Evolutionary conservation across 2,113 vertebrate genomes (phyloP).

Genomic region (Albula goreensis): DNA sequence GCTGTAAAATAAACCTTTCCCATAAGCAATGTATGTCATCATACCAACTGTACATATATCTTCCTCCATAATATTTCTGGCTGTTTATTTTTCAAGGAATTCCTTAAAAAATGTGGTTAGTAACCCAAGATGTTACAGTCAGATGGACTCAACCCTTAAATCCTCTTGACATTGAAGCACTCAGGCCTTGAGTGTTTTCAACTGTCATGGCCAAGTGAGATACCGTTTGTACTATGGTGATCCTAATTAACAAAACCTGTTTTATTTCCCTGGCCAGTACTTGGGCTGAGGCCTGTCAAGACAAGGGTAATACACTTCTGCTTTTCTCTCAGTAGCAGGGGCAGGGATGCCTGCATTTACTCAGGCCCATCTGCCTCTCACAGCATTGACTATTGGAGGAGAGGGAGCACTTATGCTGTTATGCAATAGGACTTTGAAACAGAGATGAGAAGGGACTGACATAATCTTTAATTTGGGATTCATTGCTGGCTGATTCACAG

Average conservation of each 20-base stretch:
- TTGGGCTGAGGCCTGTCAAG: neutral
- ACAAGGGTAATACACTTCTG: neutral
- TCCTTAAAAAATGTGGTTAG: neutral
- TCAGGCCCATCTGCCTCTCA: neutral
- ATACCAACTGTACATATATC: neutral
- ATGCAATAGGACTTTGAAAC: neutral
- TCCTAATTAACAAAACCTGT: neutral
- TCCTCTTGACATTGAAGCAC: neutral
- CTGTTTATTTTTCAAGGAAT: neutral
- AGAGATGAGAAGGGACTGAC: neutral
- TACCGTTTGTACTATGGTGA: neutral
- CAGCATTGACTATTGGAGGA: neutral
- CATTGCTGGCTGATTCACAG: neutral
- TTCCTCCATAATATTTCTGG: neutral
- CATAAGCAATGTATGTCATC: neutral
- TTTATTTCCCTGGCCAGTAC: neutral
- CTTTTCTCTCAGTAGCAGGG: neutral
- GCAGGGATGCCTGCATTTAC: neutral
- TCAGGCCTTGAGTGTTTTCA: neutral
- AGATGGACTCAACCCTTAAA: neutral
- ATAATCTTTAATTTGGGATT: neutral
- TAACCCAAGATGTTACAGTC: neutral
- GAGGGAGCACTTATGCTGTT: neutral
- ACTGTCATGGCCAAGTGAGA: constrained; percentile 1
- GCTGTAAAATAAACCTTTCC: too few species aligned